A percentile compares a stretch with the other conserved stretches of the same genome.
These are phyloP conservation scores for Bubalus kerabau DNA, from an alignment of 2,113 vertebrate genomes.

Conservation along the genomic window DNA sequence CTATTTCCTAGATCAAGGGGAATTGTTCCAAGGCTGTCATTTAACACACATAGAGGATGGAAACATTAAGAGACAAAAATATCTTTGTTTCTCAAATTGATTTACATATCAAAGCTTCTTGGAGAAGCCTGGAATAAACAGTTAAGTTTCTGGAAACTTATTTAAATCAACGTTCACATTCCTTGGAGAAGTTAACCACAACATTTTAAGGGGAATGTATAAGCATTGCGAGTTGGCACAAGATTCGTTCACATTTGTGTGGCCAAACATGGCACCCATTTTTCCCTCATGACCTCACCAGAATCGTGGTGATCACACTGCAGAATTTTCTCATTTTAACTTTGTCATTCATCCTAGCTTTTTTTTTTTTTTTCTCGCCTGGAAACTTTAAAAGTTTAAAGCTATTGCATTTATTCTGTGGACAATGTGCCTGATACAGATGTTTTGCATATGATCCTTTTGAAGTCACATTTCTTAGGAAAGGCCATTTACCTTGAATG, in stretches of 20 bases:
- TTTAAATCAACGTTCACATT: constrained; percentile 69
- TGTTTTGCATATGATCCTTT: constrained; percentile 51
- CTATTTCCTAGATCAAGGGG: constrained; percentile 18
- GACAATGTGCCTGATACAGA: constrained; percentile 19
- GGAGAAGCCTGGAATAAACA: constrained; percentile 61
- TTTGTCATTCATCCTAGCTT: background rate
- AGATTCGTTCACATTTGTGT: background rate
- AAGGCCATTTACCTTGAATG: constrained; percentile 38
- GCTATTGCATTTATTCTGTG: constrained; percentile 35
- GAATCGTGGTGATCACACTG: background rate
- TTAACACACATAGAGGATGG: constrained; percentile 17
- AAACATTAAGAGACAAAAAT: constrained; percentile 65
- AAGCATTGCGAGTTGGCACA: constrained; percentile 30
- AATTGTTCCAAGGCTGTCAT: constrained; percentile 45
- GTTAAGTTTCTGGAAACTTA: constrained; percentile 65
- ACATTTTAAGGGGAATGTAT: constrained; percentile 50
- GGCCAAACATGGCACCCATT: constrained; percentile 18
- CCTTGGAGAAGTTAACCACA: constrained; percentile 62
- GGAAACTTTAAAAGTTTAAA: constrained; percentile 36
- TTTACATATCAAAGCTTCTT: constrained; percentile 73
- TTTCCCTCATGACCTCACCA: constrained; percentile 37
- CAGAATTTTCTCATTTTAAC: constrained; percentile 25
- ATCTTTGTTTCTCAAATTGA: constrained; percentile 66
- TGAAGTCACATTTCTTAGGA: constrained; percentile 51
- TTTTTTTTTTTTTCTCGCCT: constrained; percentile 7